Conservation (phyloP, 1,140 invertebrate species). For the Psilanteris sp. region DNA sequence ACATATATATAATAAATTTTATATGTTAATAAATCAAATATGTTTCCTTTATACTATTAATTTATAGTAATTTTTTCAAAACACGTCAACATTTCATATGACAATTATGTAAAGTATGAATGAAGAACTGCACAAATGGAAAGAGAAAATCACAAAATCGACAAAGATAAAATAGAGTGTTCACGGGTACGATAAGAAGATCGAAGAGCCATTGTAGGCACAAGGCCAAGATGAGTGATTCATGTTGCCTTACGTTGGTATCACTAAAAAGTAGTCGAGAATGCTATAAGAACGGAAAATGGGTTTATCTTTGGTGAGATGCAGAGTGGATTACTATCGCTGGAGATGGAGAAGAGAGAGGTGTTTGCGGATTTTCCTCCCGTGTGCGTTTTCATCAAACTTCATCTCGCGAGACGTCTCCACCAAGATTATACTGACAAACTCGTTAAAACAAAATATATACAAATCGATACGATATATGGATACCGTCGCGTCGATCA, state of each 20-base stretch:
- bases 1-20: no score
- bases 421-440: constrained; percentile 19
- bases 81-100: no score
- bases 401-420: constrained; percentile 13
- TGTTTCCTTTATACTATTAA: no score
- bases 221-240: constrained; percentile 60
- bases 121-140: no score
- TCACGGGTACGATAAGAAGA: constrained; percentile 31
- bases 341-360: constrained; percentile 17
- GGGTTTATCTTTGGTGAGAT: constrained; percentile 52
- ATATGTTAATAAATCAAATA: no score
- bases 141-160: no score
- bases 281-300: constrained; percentile 47
- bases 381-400: constrained; percentile 40
- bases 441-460: constrained; percentile 20
- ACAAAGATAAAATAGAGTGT: no score
- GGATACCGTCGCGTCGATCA: background rate
- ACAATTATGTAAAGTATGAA: no score
- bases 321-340: constrained; percentile 40
- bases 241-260: constrained; percentile 60
- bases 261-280: constrained; percentile 14
- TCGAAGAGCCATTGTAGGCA: constrained; percentile 22
- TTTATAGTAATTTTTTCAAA: no score
- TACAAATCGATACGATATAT: constrained; percentile 39
- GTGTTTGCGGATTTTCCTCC: constrained; percentile 42